phyloP scores from a whole-genome alignment of 2,888 invertebrate genomes.

The Chymomyza fuscimana region DNA sequence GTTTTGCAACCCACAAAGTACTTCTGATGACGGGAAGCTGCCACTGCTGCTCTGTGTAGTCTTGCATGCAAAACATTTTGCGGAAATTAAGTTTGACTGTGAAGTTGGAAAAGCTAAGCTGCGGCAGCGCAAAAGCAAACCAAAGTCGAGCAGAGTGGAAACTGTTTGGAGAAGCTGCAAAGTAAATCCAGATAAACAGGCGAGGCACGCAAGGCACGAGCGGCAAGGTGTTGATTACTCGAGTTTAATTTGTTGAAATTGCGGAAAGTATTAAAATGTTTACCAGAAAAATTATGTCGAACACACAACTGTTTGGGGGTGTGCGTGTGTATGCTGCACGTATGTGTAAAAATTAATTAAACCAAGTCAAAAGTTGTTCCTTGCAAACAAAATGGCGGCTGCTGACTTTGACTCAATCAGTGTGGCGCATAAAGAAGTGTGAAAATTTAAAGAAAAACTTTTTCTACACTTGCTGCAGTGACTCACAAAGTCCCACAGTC shows the following conservation, averaged over 20 bases:
- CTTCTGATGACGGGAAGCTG: not conserved
- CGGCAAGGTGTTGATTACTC: constrained; percentile 69
- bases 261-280: constrained; percentile 72
- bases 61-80: constrained; percentile 53
- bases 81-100: constrained; percentile 65
- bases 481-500: constrained; percentile 1
- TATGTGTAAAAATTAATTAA: constrained; percentile 66
- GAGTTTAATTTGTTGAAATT: constrained; percentile 72
- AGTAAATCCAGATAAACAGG: constrained; percentile 4
- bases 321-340: constrained; percentile 10
- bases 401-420: constrained; percentile 37
- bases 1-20: not conserved
- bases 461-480: constrained; percentile 25
- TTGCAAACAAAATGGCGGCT: constrained; percentile 36
- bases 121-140: constrained; percentile 8
- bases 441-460: constrained; percentile 72
- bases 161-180: not conserved
- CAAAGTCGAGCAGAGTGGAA: not conserved
- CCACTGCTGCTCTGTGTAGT: constrained; percentile 4
- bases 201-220: constrained; percentile 24
- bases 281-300: constrained; percentile 63
- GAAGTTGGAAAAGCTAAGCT: constrained; percentile 14
- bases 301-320: not conserved
- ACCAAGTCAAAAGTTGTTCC: constrained; percentile 61
- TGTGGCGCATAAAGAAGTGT: constrained; percentile 50